Evolutionary conservation across 2,888 invertebrate genomes (phyloP).

Genomic region (Plagodis dolabraria): DNA sequence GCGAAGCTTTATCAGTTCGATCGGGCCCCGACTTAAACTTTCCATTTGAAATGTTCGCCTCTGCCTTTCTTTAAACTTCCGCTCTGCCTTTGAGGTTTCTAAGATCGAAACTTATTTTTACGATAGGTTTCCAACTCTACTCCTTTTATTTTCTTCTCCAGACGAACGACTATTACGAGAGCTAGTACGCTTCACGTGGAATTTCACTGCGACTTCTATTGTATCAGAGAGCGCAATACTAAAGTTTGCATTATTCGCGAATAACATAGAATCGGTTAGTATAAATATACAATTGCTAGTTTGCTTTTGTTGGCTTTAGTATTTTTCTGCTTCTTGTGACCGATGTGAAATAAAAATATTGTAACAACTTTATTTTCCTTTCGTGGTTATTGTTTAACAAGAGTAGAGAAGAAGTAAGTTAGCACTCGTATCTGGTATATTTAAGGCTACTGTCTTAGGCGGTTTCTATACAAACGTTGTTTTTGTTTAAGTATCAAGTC

Average conservation of each 20-base stretch:
- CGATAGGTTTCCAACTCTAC: constrained; percentile 51
- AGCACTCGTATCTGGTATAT: too few species aligned
- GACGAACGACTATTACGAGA: constrained; percentile 41
- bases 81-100: constrained; percentile 72
- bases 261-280: constrained; percentile 33
- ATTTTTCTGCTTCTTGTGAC: constrained; percentile 1
- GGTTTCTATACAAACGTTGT: too few species aligned
- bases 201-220: constrained; percentile 12
- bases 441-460: too few species aligned
- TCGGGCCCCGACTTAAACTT: constrained; percentile 64
- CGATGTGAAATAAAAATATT: neutral
- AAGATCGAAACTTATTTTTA: constrained; percentile 65
- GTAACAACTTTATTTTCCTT: neutral
- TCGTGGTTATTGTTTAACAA: too few species aligned
- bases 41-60: constrained; percentile 64
- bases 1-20: constrained; percentile 61
- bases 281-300: constrained; percentile 29
- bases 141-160: constrained; percentile 56
- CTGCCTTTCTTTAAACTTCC: constrained; percentile 72
- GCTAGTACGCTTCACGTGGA: constrained; percentile 25
- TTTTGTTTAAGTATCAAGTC: too few species aligned
- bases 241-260: constrained; percentile 18
- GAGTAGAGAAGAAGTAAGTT: too few species aligned
- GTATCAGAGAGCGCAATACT: constrained; percentile 26
- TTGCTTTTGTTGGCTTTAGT: neutral